Evolutionary conservation across 2,797 vertebrate species (phyloP).

Genomic region (Phataginus tricuspis): DNA sequence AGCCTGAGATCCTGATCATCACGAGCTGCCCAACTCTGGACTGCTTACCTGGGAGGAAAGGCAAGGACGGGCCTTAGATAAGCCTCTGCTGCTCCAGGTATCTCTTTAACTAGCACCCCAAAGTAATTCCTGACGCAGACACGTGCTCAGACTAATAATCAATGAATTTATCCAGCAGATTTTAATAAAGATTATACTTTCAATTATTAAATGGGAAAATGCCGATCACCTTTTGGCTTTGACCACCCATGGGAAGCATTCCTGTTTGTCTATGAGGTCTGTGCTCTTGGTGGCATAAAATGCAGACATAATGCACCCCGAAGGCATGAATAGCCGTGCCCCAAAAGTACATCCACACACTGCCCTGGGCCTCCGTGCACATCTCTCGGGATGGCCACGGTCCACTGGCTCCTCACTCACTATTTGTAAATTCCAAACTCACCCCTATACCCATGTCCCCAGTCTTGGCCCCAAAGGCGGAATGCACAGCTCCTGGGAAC

Average conservation of each 20-base stretch:
- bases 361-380: neutral
- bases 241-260: neutral
- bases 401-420: neutral
- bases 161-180: neutral
- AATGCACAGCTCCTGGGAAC: neutral
- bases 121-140: neutral
- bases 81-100: neutral
- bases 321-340: neutral
- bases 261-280: neutral
- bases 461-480: neutral
- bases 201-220: slow-evolving; percentile 9
- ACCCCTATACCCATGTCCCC: neutral
- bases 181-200: neutral
- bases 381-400: neutral
- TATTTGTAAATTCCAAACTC: neutral
- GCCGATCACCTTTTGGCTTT: neutral
- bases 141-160: neutral
- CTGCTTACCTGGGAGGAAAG: neutral
- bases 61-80: neutral
- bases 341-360: neutral
- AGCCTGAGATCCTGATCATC: neutral
- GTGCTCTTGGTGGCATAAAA: neutral
- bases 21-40: neutral
- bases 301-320: neutral
- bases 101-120: neutral